Base-by-base conservation (phyloP, 2,888 invertebrate species). In the Eupithecia abbreviata region DNA sequence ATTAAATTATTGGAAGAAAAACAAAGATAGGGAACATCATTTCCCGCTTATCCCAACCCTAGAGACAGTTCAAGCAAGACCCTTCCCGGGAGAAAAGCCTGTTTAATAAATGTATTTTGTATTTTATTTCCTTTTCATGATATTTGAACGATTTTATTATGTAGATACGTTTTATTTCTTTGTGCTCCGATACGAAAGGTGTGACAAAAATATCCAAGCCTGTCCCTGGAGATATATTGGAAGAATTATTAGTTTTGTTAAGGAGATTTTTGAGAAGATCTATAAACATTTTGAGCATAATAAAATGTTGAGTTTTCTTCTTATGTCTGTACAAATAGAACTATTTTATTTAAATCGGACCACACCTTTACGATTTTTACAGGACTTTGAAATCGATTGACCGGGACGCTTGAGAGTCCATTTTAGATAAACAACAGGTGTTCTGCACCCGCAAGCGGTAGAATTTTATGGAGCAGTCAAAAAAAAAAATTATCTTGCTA, bases 51-150 rank as follows among this genome's bases (percentile, higher is more conserved):
- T 47, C 18, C 67, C 62, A 62, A 69, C 13, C 12, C 68, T 72
- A 72, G 72, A 58, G 10, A 51, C 72, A 74, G 77, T 74, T 76
- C 72, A 72, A 74, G 73, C 43, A 62, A 75, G 47, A 47, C 45
- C 58, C 47, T 65, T 76, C 78, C 75, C 73, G 42, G 75, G 75
- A 76, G 51, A 55, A 65, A 51, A 62, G 65, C 6, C 66, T 42
- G 71, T 71, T 69, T 74, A 78, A 75, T 18, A 76, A 75, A 74
- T 72, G 71, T 78, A 78, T 78, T 75, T 77, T 72, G 69, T 69
- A 69, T 77, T 77, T 73, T 74, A 72, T 74, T 73, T 55, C 73
- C 55, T 65, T 76, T 78, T 78, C 67, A 78, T 75, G 78, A 78
- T 78, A 78, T 78, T 73, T 76, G 77, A 75, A 58, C 74, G 71